phyloP scores from a whole-genome alignment of 2,113 vertebrate genomes.

The Petaurus breviceps region DNA sequence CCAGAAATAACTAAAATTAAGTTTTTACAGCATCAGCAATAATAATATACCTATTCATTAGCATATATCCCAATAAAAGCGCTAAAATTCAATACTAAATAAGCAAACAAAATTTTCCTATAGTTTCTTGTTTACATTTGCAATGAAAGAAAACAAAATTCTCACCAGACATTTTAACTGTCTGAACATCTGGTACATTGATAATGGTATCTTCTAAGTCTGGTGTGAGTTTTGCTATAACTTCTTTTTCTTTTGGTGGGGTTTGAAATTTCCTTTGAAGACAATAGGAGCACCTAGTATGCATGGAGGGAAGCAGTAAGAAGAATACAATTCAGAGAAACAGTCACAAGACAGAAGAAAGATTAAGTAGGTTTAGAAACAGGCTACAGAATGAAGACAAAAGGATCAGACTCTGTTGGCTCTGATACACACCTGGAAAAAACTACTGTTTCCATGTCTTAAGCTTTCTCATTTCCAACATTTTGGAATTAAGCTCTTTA shows the following conservation, averaged over 20 bases:
- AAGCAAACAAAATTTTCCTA: neutral
- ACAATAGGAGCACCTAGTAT: neutral
- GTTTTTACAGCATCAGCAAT: neutral
- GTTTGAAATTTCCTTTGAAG: neutral
- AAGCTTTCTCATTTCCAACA: neutral
- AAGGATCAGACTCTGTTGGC: neutral
- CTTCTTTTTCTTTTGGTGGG: neutral
- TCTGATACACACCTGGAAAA: neutral
- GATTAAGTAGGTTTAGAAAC: neutral
- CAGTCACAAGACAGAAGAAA: neutral
- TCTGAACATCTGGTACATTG: neutral
- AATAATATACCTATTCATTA: neutral
- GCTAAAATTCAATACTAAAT: neutral
- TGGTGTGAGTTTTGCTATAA: neutral
- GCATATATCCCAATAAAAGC: neutral
- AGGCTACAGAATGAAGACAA: neutral
- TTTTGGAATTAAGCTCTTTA: neutral
- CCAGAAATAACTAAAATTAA: neutral
- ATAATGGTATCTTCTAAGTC: neutral
- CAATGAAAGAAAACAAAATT: neutral
- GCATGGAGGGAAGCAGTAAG: neutral
- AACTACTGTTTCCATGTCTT: neutral
- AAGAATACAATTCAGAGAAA: neutral
- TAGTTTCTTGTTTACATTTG: neutral
- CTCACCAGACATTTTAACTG: neutral